Conservation (phyloP, 2,797 vertebrate genomes). For the Ptychobarbus kaznakovi region DNA sequence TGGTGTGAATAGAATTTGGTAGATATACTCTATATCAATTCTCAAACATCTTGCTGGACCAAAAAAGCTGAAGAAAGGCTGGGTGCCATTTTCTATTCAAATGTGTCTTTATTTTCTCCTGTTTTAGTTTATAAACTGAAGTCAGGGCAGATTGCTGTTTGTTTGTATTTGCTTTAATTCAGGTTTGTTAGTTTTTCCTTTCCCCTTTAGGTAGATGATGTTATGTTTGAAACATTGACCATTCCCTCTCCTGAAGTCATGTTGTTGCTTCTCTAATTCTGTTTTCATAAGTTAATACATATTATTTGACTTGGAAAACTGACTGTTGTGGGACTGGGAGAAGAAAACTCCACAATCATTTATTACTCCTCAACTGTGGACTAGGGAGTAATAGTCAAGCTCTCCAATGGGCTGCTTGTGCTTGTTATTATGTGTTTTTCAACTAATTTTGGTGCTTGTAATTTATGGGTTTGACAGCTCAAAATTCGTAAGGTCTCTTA, state of each 20-base stretch:
- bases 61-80: background rate
- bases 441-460: background rate
- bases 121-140: background rate
- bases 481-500: background rate
- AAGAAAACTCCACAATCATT: constrained; percentile 5
- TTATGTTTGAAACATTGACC: background rate
- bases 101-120: background rate
- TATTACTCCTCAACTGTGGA: background rate
- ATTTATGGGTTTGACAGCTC: constrained; percentile 15
- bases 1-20: background rate
- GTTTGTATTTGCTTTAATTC: background rate
- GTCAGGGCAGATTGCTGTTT: background rate
- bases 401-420: background rate
- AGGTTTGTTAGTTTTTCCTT: background rate
- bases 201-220: background rate
- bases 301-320: constrained; percentile 24
- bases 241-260: constrained; percentile 9
- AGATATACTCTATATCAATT: background rate
- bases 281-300: constrained; percentile 27
- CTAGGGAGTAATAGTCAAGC: background rate
- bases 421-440: background rate
- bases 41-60: background rate
- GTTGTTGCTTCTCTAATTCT: background rate
- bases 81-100: background rate
- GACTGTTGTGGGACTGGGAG: constrained; percentile 3